Evolutionary conservation across 2,113 vertebrate genomes (phyloP).

Genomic region (Suncus etruscus): DNA sequence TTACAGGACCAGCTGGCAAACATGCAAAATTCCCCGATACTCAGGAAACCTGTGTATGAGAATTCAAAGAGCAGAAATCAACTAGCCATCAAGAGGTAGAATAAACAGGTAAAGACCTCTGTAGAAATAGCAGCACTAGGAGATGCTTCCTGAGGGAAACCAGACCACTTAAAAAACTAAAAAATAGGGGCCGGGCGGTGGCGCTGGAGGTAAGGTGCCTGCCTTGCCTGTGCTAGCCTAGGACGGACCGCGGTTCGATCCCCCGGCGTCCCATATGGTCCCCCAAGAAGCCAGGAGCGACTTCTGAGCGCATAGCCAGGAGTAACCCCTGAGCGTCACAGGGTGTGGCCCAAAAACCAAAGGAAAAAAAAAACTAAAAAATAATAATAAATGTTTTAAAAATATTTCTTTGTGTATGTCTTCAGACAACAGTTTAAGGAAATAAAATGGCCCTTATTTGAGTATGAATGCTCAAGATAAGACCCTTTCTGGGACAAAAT

Average conservation of each 20-base stretch:
- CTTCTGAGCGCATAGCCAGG: too few relatives aligned
- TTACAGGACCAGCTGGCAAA: background rate
- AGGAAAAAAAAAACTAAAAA: background rate
- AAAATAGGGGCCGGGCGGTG: too few relatives aligned
- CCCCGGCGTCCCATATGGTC: too few relatives aligned
- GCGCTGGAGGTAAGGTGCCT: too few relatives aligned
- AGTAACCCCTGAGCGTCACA: too few relatives aligned
- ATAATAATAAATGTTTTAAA: too few relatives aligned
- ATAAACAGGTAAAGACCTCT: background rate
- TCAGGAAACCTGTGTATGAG: background rate
- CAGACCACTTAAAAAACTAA: background rate
- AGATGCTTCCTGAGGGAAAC: background rate
- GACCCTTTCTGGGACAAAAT: too few relatives aligned
- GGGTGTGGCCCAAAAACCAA: too few relatives aligned
- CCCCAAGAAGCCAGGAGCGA: too few relatives aligned
- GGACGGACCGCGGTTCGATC: too few relatives aligned
- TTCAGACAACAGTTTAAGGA: background rate
- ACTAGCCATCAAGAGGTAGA: background rate
- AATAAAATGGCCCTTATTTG: background rate
- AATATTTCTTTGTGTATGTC: background rate
- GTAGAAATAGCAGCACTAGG: background rate
- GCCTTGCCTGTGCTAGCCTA: too few relatives aligned
- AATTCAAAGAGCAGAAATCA: background rate
- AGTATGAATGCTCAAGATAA: too few relatives aligned
- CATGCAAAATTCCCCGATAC: background rate